Base-by-base conservation (phyloP, 2,113 vertebrate genomes). In the Apaloderma vittatum region DNA sequence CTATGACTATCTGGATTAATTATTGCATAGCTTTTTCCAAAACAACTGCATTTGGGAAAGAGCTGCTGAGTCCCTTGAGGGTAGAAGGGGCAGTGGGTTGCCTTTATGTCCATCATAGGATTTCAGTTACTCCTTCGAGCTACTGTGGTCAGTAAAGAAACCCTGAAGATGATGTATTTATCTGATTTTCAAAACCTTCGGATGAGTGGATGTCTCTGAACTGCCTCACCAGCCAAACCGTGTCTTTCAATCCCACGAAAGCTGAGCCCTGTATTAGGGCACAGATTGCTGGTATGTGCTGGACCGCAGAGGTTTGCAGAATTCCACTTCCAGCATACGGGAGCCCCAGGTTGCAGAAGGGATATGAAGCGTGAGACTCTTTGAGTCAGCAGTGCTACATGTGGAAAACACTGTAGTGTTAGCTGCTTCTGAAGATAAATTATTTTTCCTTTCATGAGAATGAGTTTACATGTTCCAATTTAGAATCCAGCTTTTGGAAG, bases 281-380 rank as follows among this genome's bases (percentile, higher is more conserved):
- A 22, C 15, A 26, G 46, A 20, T 34, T 49, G 30, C 22, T 72
- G 45, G 12, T 14, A 9, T 20, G 9, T 61, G 29, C n/a, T 71
- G 34, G 7, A 26, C 30, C 22, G 45, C 1, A 0, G 6, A 8
- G 22, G 1, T 40, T 71, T 67, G 27, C 45, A 37, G 27, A 13
- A 9, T 67, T 62, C 30, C 5, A 6, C 8, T 85, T 80, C 19
- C 45, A 36, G 27, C 10, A 6, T 18, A 34, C 76, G 40, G 40
- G 65, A 65, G 34, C 8, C 24, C 27, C 27, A 13, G 58, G 8
- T 2, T 76, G 23, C 40, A 75, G 27, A 46, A 63, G 11, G 23
- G 11, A 10, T 51, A 23, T 2, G 14, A 63, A 54, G 6, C 61
- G 7, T 15, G n/a, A 46, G 54, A 16, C n/a, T 21, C 30, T 22